Conservation (phyloP, 1,140 invertebrate genomes). For the Antheraea mylitta region DNA sequence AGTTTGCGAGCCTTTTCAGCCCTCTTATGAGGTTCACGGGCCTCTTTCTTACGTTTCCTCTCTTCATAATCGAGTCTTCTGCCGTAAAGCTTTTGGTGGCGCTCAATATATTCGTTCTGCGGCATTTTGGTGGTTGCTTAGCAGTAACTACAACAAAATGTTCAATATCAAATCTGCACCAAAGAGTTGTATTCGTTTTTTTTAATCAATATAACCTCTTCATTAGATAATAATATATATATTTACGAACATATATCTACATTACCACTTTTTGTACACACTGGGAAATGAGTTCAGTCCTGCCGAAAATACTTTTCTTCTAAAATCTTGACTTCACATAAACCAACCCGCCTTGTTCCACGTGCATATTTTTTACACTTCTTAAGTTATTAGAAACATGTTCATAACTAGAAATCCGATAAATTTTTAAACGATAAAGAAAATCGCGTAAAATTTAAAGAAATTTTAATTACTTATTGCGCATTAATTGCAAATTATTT, state of each 20-base stretch:
- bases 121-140: conserved; percentile 89
- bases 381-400: not conserved
- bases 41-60: conserved; percentile 96
- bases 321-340: not conserved
- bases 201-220: conserved; percentile 29
- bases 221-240: not conserved
- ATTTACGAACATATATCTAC: not conserved
- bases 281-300: not conserved
- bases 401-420: not conserved
- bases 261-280: not conserved
- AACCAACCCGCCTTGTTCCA: not conserved
- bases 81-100: conserved; percentile 97
- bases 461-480: conserved; percentile 13
- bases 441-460: not conserved
- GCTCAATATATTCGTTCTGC: conserved; percentile 99
- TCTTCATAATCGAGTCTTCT: conserved; percentile 98
- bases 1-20: conserved; percentile 95
- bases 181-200: not conserved
- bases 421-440: not conserved
- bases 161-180: conserved; percentile 38
- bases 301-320: not conserved
- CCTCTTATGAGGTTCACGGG: conserved; percentile 93
- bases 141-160: conserved; percentile 75
- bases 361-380: not conserved
- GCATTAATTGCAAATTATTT: conserved; percentile 35